phyloP scores from a whole-genome alignment of 2,113 vertebrate species.

The Mugil cephalus region DNA sequence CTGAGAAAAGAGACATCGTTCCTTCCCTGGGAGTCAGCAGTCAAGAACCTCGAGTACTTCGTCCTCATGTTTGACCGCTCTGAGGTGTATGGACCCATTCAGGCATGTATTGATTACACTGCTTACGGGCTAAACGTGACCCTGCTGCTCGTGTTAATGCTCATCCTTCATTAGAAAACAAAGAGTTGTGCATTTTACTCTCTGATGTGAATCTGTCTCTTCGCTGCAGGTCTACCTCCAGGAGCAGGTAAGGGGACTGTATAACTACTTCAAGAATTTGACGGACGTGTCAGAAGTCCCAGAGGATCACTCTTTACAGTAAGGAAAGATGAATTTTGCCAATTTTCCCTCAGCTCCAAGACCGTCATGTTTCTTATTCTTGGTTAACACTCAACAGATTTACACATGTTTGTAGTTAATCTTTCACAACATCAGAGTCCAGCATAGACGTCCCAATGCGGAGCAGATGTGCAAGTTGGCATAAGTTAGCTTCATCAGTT shows the following conservation, averaged over 20 bases:
- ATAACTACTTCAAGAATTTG: constrained; percentile 34
- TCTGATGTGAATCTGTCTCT: constrained; percentile 22
- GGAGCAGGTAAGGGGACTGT: constrained; percentile 84
- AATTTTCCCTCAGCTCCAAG: not conserved
- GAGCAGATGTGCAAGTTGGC: not conserved
- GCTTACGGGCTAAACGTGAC: not conserved
- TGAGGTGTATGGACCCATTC: constrained; percentile 89
- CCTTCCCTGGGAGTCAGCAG: constrained; percentile 88
- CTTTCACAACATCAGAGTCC: not conserved
- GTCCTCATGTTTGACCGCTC: constrained; percentile 93
- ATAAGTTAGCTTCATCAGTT: not conserved
- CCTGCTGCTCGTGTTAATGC: not conserved
- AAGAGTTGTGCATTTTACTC: not conserved
- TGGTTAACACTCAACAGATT: constrained; percentile 4
- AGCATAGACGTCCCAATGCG: not conserved
- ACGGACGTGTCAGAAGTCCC: constrained; percentile 28
- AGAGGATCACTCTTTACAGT: constrained; percentile 84
- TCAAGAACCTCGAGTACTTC: constrained; percentile 87
- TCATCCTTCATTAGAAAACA: not conserved
- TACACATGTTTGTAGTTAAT: not conserved
- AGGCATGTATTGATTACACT: constrained; percentile 74
- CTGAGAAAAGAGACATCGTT: constrained; percentile 79
- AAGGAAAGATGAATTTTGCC: constrained; percentile 66
- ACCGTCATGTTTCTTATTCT: not conserved
- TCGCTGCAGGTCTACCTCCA: constrained; percentile 85